Evolutionary conservation across 2,113 vertebrate species (phyloP).

Genomic region (Oplegnathus fasciatus): DNA sequence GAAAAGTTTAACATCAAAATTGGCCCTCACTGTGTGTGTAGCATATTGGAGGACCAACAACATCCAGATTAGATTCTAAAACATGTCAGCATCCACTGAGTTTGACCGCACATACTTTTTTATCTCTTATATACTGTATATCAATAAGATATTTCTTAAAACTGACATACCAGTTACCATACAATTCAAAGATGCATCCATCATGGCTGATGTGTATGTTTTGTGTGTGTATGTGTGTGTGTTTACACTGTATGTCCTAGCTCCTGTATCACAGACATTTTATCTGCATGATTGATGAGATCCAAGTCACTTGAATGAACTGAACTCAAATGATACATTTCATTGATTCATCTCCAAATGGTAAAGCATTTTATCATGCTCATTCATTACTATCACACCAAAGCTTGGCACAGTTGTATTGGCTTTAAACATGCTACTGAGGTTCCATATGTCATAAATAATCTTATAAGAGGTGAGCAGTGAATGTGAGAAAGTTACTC

Average conservation of each 20-base stretch:
- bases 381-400: neutral
- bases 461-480: neutral
- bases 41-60: neutral
- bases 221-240: neutral
- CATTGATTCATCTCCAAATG: slow-evolving; percentile 13
- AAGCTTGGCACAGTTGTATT: neutral
- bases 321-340: slow-evolving; percentile 28
- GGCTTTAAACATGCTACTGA: neutral
- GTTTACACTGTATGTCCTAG: neutral
- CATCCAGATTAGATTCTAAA: neutral
- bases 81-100: neutral
- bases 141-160: neutral
- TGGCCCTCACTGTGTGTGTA: neutral
- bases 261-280: slow-evolving; percentile 23
- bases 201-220: slow-evolving; percentile 9
- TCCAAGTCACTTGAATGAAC: slow-evolving; percentile 9
- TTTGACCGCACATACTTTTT: neutral
- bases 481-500: neutral
- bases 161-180: neutral
- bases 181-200: slow-evolving; percentile 17
- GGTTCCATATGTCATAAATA: neutral
- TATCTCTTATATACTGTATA: neutral
- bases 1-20: slow-evolving; percentile 15
- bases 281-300: slow-evolving; percentile 50
- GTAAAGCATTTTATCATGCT: neutral